These are phyloP conservation scores for Sesia bembeciformis DNA, from an alignment of 2,888 invertebrate species.

Conservation along the genomic window DNA sequence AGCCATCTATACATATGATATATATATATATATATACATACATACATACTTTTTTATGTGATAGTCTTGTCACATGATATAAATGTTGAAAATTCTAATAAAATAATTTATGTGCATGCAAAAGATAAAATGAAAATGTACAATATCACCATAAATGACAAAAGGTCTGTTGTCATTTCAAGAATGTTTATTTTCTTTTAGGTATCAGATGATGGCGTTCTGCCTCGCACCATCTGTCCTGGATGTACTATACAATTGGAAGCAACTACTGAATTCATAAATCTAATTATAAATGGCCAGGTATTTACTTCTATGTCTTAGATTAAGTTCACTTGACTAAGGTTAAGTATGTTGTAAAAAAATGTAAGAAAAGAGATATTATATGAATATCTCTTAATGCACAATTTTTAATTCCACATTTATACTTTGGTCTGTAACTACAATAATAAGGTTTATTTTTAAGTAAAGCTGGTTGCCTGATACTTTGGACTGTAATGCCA, in stretches of 20 bases:
- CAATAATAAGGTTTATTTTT: too few relatives aligned
- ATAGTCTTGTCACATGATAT: too few relatives aligned
- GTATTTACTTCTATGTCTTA: slow-evolving; percentile 19
- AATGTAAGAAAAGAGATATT: background rate
- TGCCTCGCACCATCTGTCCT: slow-evolving; percentile 83
- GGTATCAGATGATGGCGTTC: slow-evolving; percentile 80
- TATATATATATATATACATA: too few relatives aligned
- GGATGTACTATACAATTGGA: slow-evolving; percentile 85
- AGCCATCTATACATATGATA: too few relatives aligned
- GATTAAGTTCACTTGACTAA: background rate
- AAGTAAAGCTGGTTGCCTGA: too few relatives aligned
- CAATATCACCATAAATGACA: too few relatives aligned
- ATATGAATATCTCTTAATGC: background rate
- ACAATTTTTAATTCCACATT: background rate
- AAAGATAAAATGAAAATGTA: too few relatives aligned
- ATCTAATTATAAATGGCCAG: slow-evolving; percentile 81
- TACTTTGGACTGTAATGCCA: too few relatives aligned
- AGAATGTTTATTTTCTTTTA: slow-evolving; percentile 32
- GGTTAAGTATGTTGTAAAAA: background rate
- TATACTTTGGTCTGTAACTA: background rate
- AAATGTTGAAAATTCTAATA: too few relatives aligned
- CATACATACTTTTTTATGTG: too few relatives aligned
- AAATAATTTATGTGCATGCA: too few relatives aligned
- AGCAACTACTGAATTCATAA: slow-evolving; percentile 82
- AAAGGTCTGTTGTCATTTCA: too few relatives aligned